Conservation (phyloP, 1,140 invertebrate genomes). For the Delia radicum region DNA sequence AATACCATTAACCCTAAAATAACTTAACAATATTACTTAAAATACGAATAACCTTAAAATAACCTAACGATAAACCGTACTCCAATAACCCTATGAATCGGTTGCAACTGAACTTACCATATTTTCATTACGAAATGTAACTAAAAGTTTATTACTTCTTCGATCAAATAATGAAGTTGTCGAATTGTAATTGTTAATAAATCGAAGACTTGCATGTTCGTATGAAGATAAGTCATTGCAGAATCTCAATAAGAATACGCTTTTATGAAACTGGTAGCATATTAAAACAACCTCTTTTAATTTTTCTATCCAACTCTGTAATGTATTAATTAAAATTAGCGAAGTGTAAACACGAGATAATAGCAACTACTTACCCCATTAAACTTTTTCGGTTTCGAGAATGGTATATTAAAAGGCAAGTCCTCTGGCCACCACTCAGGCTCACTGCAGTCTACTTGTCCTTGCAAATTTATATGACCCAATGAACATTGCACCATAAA, state of each 20-base stretch:
- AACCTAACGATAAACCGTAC: too few relatives aligned
- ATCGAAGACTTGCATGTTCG: conserved; percentile 64
- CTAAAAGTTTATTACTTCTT: conserved; percentile 65
- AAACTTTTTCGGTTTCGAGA: conserved; percentile 59
- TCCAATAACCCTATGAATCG: too few relatives aligned
- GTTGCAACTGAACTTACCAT: conserved; percentile 62
- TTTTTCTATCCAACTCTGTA: conserved; percentile 62
- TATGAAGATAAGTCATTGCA: conserved; percentile 68
- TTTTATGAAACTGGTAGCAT: conserved; percentile 72
- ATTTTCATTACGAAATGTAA: conserved; percentile 75
- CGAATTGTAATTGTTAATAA: conserved; percentile 71
- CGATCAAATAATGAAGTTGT: conserved; percentile 71
- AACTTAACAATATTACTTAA: too few relatives aligned
- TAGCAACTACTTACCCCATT: conserved; percentile 54
- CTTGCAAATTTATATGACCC: conserved; percentile 63
- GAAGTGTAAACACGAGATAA: too few relatives aligned
- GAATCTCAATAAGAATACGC: conserved; percentile 69
- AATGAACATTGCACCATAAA: conserved; percentile 75
- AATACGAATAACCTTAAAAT: too few relatives aligned
- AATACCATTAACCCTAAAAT: too few relatives aligned
- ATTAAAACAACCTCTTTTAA: conserved; percentile 67
- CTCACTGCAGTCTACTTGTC: conserved; percentile 54
- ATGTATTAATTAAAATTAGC: conserved; percentile 6
- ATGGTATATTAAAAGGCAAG: conserved; percentile 65
- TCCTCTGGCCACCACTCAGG: conserved; percentile 72